Evolutionary conservation across 2,888 invertebrate species (phyloP).

Genomic region (Tridacna crocea): DNA sequence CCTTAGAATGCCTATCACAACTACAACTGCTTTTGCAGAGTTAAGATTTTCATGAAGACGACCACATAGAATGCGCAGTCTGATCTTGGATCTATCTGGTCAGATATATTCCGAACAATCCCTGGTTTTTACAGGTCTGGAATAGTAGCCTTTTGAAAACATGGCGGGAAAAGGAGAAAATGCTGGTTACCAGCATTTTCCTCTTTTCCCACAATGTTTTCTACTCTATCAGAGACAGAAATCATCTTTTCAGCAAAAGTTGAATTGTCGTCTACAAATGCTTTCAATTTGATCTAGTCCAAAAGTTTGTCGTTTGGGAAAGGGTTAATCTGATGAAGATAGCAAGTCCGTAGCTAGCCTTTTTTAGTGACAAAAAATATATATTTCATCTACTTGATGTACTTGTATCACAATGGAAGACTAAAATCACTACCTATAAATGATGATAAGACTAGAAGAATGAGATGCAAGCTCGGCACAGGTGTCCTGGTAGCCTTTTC

Average conservation of each 20-base stretch:
- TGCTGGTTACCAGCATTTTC: too few relatives aligned
- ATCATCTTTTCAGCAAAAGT: too few relatives aligned
- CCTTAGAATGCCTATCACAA: not conserved
- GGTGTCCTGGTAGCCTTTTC: constrained; percentile 11
- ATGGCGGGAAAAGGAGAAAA: too few relatives aligned
- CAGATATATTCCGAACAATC: not conserved
- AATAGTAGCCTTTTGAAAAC: not conserved
- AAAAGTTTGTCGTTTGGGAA: too few relatives aligned
- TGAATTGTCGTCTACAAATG: too few relatives aligned
- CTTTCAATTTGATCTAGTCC: too few relatives aligned
- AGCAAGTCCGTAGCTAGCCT: not conserved
- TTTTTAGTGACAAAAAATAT: not conserved
- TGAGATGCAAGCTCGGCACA: not conserved
- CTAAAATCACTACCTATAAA: not conserved
- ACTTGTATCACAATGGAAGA: not conserved
- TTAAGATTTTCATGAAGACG: not conserved
- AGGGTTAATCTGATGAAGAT: too few relatives aligned
- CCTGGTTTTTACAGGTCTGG: not conserved
- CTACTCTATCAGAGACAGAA: too few relatives aligned
- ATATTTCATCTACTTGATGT: not conserved
- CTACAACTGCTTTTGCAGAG: not conserved
- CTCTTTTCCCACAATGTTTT: too few relatives aligned
- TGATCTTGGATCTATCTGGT: not conserved
- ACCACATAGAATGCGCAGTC: not conserved
- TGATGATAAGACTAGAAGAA: not conserved